Evolutionary conservation across 2,797 vertebrate species (phyloP), one percentile per base, ranked within the genome.

Genomic region (Podarcis lilfordi): DNA sequence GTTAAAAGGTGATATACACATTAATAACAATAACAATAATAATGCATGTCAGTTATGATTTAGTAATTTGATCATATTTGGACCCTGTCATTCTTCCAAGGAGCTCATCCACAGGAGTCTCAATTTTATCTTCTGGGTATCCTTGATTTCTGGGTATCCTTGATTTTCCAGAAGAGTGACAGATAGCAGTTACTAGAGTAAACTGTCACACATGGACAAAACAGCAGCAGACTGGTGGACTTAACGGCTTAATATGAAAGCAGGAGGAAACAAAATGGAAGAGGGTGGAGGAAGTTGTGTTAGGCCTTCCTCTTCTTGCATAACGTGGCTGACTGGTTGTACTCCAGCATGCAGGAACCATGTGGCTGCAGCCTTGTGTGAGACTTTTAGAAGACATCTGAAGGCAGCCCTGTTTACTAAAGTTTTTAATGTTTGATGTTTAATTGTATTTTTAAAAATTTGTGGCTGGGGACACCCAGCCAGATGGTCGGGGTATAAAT

Each of bases 311-410:
- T 50, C 50, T 50, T 11, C 50, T 15, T 50, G 50, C 50, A 50
- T 72, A 72, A 86, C 5, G 72, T 87, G 86, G 79, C 86, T 15
- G 86, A 1, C 8, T 71, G 27, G 71, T 40, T 80, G 77, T 74
- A 37, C 35, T 37, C 71, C 66, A 8, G 40, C n/a, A 25, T 82
- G 10, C 17, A 15, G 11, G 29, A 55, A 9, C 9, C 1, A 29
- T 78, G 19, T 59, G 43, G 71, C 29, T 21, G 21, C 50, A 80
- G 40, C 45, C 25, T 69, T 55, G 1, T 86, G 55, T 23, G 40
- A 21, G 8, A 5, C 19, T 81, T 69, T 74, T 40, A 11, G 19
- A 50, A 50, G 50, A 50, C 11, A 13, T 50, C 50, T 50, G 50
- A 50, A 50, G 50, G 50, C 50, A 15, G 50, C 50, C 50, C 50